Conservation (phyloP, 2,888 invertebrate genomes). For the Unio pictorum region DNA sequence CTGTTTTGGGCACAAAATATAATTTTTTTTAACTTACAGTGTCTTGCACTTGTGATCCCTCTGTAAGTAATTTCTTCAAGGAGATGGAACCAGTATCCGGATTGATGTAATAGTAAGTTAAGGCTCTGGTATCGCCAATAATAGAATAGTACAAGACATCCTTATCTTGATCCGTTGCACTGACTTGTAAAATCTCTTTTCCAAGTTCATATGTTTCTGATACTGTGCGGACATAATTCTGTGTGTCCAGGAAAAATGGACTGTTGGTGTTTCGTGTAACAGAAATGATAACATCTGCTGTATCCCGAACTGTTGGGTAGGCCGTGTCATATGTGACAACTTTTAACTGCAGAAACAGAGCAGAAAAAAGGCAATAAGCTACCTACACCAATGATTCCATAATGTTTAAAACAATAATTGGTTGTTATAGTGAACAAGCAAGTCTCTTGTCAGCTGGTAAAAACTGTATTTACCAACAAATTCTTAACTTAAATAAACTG, state of each 20-base stretch:
- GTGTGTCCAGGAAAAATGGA: constrained; percentile 44
- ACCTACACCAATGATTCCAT: neutral
- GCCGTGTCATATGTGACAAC: constrained; percentile 49
- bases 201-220: constrained; percentile 55
- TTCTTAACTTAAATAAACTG: neutral
- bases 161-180: constrained; percentile 47
- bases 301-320: constrained; percentile 42
- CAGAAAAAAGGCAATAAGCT: neutral
- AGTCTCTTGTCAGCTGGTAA: neutral
- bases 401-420: too few species aligned
- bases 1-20: too few species aligned
- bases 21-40: constrained; percentile 30
- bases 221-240: constrained; percentile 44
- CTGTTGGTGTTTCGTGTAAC: constrained; percentile 52
- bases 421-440: too few species aligned
- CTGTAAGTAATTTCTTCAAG: constrained; percentile 55
- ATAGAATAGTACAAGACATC: constrained; percentile 56
- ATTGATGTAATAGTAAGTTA: constrained; percentile 53
- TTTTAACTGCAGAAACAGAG: constrained; percentile 27
- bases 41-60: constrained; percentile 37
- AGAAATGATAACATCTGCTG: constrained; percentile 31
- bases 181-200: constrained; percentile 45
- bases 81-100: constrained; percentile 50
- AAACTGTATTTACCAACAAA: neutral
- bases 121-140: constrained; percentile 50